Evolutionary conservation across 2,113 vertebrate species (phyloP).

Genomic region (Ptilonorhynchus violaceus): DNA sequence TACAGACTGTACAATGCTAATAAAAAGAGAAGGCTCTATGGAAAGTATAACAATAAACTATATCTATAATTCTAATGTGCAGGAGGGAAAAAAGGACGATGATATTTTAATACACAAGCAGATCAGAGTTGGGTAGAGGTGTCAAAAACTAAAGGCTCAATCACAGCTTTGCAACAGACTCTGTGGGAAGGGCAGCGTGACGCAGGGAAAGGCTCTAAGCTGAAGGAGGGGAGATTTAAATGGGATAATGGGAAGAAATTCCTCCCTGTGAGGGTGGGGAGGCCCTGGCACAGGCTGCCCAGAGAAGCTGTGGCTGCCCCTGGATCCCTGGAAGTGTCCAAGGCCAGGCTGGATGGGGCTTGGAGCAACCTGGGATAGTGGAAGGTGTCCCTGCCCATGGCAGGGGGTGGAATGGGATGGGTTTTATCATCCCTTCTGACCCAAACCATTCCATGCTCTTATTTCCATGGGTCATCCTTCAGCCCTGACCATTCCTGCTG

Average conservation of each 20-base stretch:
- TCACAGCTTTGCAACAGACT: not conserved
- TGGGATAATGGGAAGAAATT: not conserved
- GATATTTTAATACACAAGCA: conserved; percentile 65
- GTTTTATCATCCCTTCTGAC: not conserved
- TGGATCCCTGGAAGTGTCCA: not conserved
- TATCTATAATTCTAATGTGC: conserved; percentile 69
- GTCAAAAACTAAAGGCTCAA: conserved; percentile 9
- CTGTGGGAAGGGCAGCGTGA: fast-evolving
- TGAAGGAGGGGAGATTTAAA: not conserved
- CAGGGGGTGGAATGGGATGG: fast-evolving
- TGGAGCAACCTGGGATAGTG: fast-evolving
- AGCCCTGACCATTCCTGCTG: not conserved
- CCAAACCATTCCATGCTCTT: not conserved
- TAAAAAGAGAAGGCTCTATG: conserved; percentile 64
- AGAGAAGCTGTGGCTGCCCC: not conserved
- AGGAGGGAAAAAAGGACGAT: conserved; percentile 1
- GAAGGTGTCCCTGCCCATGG: not conserved
- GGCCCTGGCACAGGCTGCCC: not conserved
- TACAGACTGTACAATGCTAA: conserved; percentile 59
- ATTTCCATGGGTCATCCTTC: not conserved
- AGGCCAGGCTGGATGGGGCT: fast-evolving
- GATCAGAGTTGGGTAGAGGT: conserved; percentile 16
- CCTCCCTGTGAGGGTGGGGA: not conserved
- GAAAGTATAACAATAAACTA: conserved; percentile 63
- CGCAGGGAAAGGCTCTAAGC: not conserved